Percentiles rank a stretch among this genome's conserved stretches.
phyloP scores from a whole-genome alignment of 2,797 vertebrate genomes.

The Mareca penelope region DNA sequence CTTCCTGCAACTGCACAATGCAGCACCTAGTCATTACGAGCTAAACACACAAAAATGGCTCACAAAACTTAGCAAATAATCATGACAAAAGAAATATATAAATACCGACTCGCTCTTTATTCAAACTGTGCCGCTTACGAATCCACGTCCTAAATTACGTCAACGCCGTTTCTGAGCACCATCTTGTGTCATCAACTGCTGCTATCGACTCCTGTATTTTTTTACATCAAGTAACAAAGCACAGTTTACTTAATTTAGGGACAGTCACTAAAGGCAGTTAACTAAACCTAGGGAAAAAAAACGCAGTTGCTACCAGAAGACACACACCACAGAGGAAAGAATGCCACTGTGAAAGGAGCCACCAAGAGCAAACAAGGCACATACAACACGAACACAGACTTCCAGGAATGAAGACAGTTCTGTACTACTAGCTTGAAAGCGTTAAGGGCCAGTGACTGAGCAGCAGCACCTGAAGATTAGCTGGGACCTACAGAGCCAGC shows the following conservation, averaged over 20 bases:
- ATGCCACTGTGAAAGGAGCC: conserved; percentile 62
- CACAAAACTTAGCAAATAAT: conserved; percentile 67
- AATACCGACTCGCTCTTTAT: conserved; percentile 81
- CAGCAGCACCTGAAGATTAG: not conserved
- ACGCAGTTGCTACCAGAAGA: conserved; percentile 62
- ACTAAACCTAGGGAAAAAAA: conserved; percentile 70
- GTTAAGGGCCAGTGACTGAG: not conserved
- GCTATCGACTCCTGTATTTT: conserved; percentile 80
- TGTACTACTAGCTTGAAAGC: accelerated
- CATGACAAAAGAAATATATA: conserved; percentile 78
- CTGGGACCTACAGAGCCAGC: not conserved
- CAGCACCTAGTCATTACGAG: conserved; percentile 35
- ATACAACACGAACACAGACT: not conserved
- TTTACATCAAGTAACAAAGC: conserved; percentile 81
- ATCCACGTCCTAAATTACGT: conserved; percentile 79
- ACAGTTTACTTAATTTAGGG: conserved; percentile 77
- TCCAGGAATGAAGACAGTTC: not conserved
- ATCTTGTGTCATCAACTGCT: conserved; percentile 79
- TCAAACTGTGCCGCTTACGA: conserved; percentile 81
- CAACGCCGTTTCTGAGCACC: conserved; percentile 78
- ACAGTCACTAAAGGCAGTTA: conserved; percentile 70
- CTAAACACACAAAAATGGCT: conserved; percentile 62
- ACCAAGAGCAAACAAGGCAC: conserved; percentile 42
- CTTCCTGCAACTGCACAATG: conserved; percentile 54
- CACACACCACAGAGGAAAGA: conserved; percentile 49